phyloP scores from a whole-genome alignment of 2,888 invertebrate species.

The Catocala nupta region DNA sequence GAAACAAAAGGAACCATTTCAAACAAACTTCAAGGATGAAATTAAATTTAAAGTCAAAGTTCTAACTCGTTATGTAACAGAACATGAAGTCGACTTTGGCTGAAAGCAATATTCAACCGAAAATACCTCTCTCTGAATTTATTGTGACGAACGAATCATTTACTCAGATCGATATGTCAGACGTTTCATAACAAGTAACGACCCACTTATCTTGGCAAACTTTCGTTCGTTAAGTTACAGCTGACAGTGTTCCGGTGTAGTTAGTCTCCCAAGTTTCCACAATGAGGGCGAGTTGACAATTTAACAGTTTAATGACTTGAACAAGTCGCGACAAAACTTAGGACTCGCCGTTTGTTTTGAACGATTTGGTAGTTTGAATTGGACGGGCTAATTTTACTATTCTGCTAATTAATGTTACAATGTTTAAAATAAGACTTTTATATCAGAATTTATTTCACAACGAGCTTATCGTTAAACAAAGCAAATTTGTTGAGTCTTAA shows the following conservation, averaged over 20 bases:
- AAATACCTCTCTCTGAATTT: conserved; percentile 8
- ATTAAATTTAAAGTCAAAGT: too few relatives aligned
- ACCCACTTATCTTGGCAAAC: conserved; percentile 52
- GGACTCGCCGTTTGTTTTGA: conserved; percentile 37
- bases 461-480: too few relatives aligned
- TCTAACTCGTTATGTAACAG: background rate
- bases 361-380: conserved; percentile 35
- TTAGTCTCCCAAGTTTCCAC: conserved; percentile 46
- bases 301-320: conserved; percentile 54
- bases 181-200: conserved; percentile 46
- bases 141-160: conserved; percentile 17
- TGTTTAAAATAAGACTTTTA: too few relatives aligned
- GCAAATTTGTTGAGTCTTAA: too few relatives aligned
- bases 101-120: conserved; percentile 3
- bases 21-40: background rate
- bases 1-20: too few relatives aligned
- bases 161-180: conserved; percentile 35
- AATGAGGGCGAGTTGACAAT: conserved; percentile 53
- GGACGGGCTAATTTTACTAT: conserved; percentile 1
- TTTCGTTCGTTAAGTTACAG: conserved; percentile 48
- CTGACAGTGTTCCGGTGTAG: conserved; percentile 48
- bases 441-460: background rate
- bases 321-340: conserved; percentile 48
- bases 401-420: too few relatives aligned
- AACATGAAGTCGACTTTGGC: background rate